These are phyloP conservation scores for Leptura quadrifasciata DNA, from an alignment of 2,888 invertebrate species.

Conservation along the genomic window DNA sequence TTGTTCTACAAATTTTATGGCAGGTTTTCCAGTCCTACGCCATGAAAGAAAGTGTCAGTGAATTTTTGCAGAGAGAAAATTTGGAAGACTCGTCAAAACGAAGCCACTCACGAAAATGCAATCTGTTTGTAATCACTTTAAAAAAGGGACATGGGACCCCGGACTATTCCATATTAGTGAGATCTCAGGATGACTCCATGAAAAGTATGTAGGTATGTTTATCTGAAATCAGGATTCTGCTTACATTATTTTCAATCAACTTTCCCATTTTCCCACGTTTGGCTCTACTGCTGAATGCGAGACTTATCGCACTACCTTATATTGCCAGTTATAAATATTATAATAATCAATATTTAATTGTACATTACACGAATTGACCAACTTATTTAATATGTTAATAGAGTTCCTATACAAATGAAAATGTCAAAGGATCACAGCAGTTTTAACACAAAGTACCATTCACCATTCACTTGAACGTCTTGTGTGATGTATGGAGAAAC, in stretches of 20 bases:
- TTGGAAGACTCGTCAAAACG: too few relatives aligned
- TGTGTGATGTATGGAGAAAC: constrained; percentile 2
- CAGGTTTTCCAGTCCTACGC: too few relatives aligned
- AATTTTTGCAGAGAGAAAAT: too few relatives aligned
- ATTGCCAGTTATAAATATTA: background rate
- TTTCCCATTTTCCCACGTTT: background rate
- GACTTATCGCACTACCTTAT: background rate
- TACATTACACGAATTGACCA: background rate
- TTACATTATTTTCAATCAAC: background rate
- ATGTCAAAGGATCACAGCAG: constrained; percentile 8
- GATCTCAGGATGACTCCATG: too few relatives aligned
- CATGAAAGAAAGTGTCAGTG: too few relatives aligned
- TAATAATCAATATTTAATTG: background rate
- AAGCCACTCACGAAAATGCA: too few relatives aligned
- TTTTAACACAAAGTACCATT: constrained; percentile 15
- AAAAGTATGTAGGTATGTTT: too few relatives aligned
- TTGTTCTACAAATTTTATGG: too few relatives aligned
- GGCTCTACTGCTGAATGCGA: background rate
- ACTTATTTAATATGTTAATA: constrained; percentile 7
- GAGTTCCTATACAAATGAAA: constrained; percentile 6
- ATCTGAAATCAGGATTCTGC: background rate
- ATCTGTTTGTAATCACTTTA: too few relatives aligned
- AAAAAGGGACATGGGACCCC: too few relatives aligned
- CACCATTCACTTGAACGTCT: constrained; percentile 19
- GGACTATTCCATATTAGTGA: too few relatives aligned